A percentile compares a stretch with the other conserved stretches of the same genome.
These are phyloP conservation scores for Triops longicaudatus DNA, from an alignment of 1,140 invertebrate species.

Conservation along the genomic window DNA sequence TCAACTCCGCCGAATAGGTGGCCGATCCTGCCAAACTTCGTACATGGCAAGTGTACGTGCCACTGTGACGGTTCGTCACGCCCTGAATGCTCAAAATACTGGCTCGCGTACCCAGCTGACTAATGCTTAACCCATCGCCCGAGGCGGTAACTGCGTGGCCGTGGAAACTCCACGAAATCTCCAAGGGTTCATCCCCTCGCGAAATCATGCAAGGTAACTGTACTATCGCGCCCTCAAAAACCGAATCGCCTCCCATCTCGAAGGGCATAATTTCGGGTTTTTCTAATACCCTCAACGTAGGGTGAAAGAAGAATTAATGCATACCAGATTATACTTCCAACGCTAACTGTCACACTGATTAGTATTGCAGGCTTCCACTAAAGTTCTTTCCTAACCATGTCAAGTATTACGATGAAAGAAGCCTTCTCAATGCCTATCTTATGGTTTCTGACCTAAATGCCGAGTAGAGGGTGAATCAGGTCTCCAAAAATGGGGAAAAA, in stretches of 20 bases:
- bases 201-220: slow-evolving; percentile 60
- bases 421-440: not conserved
- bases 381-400: not conserved
- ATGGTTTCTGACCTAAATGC: not conserved
- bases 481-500: not conserved
- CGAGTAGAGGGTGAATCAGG: not conserved
- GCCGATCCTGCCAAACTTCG: slow-evolving; percentile 27
- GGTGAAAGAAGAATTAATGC: slow-evolving; percentile 29
- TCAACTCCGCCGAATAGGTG: slow-evolving; percentile 23
- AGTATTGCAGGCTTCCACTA: not conserved
- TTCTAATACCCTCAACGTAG: slow-evolving; percentile 39
- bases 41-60: slow-evolving; percentile 29
- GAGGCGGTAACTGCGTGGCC: slow-evolving; percentile 32
- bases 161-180: slow-evolving; percentile 53
- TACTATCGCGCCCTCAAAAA: slow-evolving; percentile 61
- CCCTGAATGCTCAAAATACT: slow-evolving; percentile 30
- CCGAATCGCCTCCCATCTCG: slow-evolving; percentile 45
- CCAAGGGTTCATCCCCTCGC: slow-evolving; percentile 50
- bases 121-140: slow-evolving; percentile 26
- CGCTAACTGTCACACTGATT: not conserved
- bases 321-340: slow-evolving; percentile 30
- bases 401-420: not conserved
- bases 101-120: slow-evolving; percentile 26
- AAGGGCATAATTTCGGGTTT: slow-evolving; percentile 52
- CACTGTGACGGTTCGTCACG: slow-evolving; percentile 28